Conservation (phyloP, 2,888 invertebrate species). For the Tortrix viridana region DNA sequence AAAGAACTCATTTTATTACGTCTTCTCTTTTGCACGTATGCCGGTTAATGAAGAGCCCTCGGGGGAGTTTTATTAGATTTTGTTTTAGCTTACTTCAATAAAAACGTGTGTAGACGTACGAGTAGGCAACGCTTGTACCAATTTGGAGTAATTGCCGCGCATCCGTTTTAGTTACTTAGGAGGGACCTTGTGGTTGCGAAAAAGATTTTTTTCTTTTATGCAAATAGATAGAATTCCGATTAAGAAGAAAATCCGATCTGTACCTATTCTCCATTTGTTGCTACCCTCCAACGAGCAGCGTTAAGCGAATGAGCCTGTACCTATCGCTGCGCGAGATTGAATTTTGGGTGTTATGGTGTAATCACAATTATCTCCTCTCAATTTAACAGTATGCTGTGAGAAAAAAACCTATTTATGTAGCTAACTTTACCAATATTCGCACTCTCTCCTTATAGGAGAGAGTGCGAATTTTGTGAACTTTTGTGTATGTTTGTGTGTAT, state of each 20-base stretch:
- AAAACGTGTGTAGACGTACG: conserved; percentile 22
- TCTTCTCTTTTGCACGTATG: conserved; percentile 37
- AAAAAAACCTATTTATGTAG: too few species aligned
- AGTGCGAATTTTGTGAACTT: too few species aligned
- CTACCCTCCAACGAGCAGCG: not conserved
- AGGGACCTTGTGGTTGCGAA: not conserved
- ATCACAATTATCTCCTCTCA: conserved; percentile 18
- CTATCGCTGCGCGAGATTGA: conserved; percentile 23
- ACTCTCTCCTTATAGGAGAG: too few species aligned
- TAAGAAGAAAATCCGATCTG: not conserved
- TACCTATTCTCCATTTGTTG: conserved; percentile 4
- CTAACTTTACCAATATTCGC: too few species aligned
- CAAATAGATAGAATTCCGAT: not conserved
- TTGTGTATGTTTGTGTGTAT: too few species aligned
- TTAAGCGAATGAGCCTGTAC: conserved; percentile 10
- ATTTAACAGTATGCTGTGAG: not conserved
- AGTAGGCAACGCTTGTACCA: conserved; percentile 14
- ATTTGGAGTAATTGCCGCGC: conserved; percentile 25
- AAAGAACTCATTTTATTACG: conserved; percentile 36
- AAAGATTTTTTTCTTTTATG: not conserved
- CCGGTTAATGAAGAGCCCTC: conserved; percentile 36
- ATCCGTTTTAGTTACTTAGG: not conserved
- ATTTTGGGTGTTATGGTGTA: conserved; percentile 20
- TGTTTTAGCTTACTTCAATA: conserved; percentile 34
- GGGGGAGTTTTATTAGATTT: conserved; percentile 36